Percentiles rank a stretch among this genome's conserved stretches.
Evolutionary conservation across 2,113 vertebrate species (phyloP).

Genomic region (Eira barbara): DNA sequence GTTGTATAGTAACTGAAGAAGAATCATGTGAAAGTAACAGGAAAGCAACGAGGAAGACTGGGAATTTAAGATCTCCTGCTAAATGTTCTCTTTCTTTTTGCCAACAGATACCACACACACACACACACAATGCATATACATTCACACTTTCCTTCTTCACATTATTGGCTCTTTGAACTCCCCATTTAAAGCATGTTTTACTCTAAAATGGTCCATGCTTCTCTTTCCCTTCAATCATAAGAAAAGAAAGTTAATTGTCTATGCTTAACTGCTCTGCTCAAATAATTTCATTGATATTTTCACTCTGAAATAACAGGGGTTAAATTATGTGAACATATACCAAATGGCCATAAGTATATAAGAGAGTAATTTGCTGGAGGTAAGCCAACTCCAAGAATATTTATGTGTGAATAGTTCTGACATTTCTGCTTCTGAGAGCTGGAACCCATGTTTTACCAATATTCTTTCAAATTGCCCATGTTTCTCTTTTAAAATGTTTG

Average conservation of each 20-base stretch:
- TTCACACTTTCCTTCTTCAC: not conserved
- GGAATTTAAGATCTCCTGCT: not conserved
- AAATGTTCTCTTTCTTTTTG: not conserved
- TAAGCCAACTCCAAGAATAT: not conserved
- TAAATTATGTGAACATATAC: not conserved
- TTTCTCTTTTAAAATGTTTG: not conserved
- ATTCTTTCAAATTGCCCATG: not conserved
- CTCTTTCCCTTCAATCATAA: not conserved
- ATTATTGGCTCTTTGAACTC: not conserved
- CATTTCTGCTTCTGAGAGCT: not conserved
- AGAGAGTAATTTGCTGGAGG: not conserved
- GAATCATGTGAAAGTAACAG: not conserved
- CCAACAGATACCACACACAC: not conserved
- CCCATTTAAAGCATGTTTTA: not conserved
- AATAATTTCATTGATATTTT: not conserved
- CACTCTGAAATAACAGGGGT: not conserved
- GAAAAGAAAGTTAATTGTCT: not conserved
- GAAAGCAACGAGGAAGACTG: not conserved
- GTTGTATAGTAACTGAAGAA: not conserved
- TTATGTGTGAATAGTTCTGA: not conserved
- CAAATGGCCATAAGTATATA: not conserved
- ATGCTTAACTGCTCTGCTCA: not conserved
- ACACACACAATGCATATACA: not conserved
- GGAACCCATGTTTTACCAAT: not conserved
- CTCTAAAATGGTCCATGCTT: not conserved